Evolutionary conservation across 2,797 vertebrate genomes (phyloP).

Genomic region (Cyclura pinguis): DNA sequence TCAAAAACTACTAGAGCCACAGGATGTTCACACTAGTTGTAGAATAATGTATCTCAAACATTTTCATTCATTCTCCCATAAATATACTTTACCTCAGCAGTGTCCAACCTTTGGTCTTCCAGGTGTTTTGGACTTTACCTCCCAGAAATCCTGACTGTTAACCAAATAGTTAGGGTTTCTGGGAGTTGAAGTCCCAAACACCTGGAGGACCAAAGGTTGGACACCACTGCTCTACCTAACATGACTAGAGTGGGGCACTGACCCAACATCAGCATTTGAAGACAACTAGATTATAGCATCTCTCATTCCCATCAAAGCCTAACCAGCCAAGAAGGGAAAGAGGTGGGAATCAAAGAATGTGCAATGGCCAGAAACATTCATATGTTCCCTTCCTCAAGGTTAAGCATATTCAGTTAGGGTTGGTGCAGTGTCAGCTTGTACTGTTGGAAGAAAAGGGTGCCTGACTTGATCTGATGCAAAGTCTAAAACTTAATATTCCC

Average conservation of each 20-base stretch:
- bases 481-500: no score
- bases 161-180: no score
- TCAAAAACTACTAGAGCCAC: background rate
- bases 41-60: no score
- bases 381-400: background rate
- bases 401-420: background rate
- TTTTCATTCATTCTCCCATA: background rate
- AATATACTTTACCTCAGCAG: background rate
- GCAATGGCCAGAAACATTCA: background rate
- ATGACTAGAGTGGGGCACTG: background rate
- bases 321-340: background rate
- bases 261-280: background rate
- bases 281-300: background rate
- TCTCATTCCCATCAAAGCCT: background rate
- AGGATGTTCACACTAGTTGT: background rate
- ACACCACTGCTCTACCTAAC: no score
- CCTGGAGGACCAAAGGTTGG: no score
- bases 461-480: background rate
- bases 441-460: background rate
- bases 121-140: background rate
- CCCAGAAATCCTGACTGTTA: no score
- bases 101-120: background rate
- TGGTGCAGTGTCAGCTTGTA: background rate
- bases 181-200: no score
- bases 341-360: background rate